These are phyloP conservation scores for Megalurothrips usitatus DNA, from an alignment of 2,888 invertebrate species.

Conservation along the genomic window DNA sequence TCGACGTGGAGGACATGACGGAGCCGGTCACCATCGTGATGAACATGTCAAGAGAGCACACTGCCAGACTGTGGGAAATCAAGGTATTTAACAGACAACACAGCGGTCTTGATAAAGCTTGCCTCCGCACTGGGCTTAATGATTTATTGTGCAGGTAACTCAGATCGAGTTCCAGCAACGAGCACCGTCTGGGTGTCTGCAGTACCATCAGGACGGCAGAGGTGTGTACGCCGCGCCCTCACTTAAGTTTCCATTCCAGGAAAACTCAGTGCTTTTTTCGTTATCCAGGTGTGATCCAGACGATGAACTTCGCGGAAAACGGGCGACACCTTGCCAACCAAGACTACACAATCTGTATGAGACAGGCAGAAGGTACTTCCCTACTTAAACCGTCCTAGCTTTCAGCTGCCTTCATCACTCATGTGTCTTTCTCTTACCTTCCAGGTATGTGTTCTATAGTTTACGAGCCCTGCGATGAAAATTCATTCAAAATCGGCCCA, in stretches of 20 bases:
- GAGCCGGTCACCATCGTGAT: conserved; percentile 51
- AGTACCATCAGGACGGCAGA: conserved; percentile 61
- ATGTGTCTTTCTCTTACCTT: background rate
- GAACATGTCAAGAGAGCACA: conserved; percentile 57
- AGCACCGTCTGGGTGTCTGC: conserved; percentile 72
- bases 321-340: conserved; percentile 75
- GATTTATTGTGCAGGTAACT: conserved; percentile 50
- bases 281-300: conserved; percentile 57
- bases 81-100: conserved; percentile 38
- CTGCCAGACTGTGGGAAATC: conserved; percentile 73
- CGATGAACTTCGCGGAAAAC: conserved; percentile 77
- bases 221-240: conserved; percentile 46
- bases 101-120: background rate
- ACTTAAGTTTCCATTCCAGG: background rate
- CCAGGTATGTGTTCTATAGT: conserved; percentile 67
- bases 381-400: no score
- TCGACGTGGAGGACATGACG: conserved; percentile 57
- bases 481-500: conserved; percentile 71
- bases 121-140: no score
- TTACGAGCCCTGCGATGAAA: conserved; percentile 69
- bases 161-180: conserved; percentile 73
- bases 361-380: conserved; percentile 45
- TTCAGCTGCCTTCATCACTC: background rate
- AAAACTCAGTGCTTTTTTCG: background rate
- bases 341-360: conserved; percentile 70